These are phyloP conservation scores for Amblyopsis hoosieri DNA, from an alignment of 2,797 vertebrate genomes.

Conservation along the genomic window DNA sequence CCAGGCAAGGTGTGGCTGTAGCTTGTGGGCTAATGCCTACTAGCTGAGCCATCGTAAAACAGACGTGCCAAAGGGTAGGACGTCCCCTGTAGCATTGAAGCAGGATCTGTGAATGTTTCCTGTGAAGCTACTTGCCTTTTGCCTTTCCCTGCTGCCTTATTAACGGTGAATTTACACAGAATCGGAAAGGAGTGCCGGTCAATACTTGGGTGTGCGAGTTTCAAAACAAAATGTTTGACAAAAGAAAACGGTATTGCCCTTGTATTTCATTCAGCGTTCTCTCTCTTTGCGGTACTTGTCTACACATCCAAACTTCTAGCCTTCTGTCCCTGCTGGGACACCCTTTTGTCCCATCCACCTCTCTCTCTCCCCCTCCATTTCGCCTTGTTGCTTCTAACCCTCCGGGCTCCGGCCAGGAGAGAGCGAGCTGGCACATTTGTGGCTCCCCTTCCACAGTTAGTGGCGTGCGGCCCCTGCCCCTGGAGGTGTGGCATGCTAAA, in stretches of 20 bases:
- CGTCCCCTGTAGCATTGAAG: slow-evolving; percentile 25
- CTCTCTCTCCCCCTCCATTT: slow-evolving; percentile 1
- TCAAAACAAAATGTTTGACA: no score
- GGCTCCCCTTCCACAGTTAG: slow-evolving; percentile 62
- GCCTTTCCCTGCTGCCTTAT: no score
- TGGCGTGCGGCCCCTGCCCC: slow-evolving; percentile 61
- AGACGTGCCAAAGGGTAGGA: slow-evolving; percentile 25
- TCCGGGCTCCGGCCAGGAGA: slow-evolving; percentile 23
- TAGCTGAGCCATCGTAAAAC: slow-evolving; percentile 44
- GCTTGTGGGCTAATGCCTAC: slow-evolving; percentile 32
- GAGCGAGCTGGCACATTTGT: slow-evolving; percentile 66
- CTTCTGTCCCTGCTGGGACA: slow-evolving; percentile 2
- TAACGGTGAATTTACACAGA: no score
- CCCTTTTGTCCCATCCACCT: slow-evolving; percentile 15
- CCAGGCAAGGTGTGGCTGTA: slow-evolving; percentile 47
- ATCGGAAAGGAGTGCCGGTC: no score
- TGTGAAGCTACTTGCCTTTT: no score
- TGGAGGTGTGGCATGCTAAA: slow-evolving; percentile 78
- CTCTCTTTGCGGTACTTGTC: neutral
- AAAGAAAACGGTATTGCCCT: no score
- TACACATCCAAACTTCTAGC: neutral
- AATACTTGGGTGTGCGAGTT: no score
- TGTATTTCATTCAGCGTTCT: neutral
- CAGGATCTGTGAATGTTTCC: no score
- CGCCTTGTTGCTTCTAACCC: slow-evolving; percentile 21